Base-by-base conservation (phyloP, 1,140 invertebrate species). In the Caerostris darwini region DNA sequence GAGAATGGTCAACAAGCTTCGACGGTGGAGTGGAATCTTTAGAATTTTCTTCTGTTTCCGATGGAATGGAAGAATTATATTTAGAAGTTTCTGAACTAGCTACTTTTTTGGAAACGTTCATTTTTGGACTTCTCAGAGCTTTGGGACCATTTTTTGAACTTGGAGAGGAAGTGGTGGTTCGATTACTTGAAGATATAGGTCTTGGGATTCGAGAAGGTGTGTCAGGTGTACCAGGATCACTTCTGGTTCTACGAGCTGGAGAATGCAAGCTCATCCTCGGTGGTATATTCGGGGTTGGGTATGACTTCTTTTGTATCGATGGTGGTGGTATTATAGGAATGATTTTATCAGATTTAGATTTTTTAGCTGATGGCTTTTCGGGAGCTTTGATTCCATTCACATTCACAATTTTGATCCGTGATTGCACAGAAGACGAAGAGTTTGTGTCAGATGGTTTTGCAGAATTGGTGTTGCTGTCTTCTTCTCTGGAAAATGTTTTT, bases 241-340 rank as follows among this genome's bases (percentile, higher is more conserved):
- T 94, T 50, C 93, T 50, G 17, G 93, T 94, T 50, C 93, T 56
- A 3, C 93, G 57, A 5, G 93, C 93, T 5, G 87, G 93, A 1
- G 89, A 19, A 19, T 94, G 93, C 53, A 83, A 64, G 53, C 87
- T 94, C 93, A 94, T 94, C n/a, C 93, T 94, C 50, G 93, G 93
- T 2, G 93, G 93, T 8, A 90, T 85, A 17, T 53, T 94, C 4
- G 87, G 87, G 3, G 93, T 94, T 3, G 87, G 93, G 50, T 94
- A 94, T 58, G 93, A 94, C 54, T n/a, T 81, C 81, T 90, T 85
- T 17, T 58, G 67, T 6, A 34, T 58, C 5, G 82, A 58, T 7
- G 61, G 17, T 53, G 93, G 93, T 0, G 83, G 86, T 5, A 59
- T 19, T 59, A 89, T 6, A 77, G 34, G 64, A 59, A 50, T 58